These are phyloP conservation scores for Odontomyia ornata DNA, from an alignment of 2,888 invertebrate genomes.

Conservation along the genomic window DNA sequence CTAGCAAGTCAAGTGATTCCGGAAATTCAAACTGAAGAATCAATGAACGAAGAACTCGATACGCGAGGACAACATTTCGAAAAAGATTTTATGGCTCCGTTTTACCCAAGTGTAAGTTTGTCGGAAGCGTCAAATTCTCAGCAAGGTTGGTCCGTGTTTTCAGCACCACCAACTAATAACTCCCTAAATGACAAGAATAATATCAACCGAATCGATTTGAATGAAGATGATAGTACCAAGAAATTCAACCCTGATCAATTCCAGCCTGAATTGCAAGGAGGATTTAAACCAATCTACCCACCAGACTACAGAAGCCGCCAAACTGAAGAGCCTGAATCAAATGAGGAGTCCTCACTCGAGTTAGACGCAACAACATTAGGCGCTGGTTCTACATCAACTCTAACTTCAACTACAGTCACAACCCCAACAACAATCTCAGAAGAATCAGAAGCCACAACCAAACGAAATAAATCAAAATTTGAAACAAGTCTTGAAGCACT, in stretches of 20 bases:
- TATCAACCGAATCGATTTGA: slow-evolving; percentile 61
- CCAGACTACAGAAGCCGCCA: slow-evolving; percentile 56
- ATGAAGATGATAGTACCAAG: slow-evolving; percentile 59
- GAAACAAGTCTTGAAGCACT: slow-evolving; percentile 62
- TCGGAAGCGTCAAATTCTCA: slow-evolving; percentile 65
- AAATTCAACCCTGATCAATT: slow-evolving; percentile 73
- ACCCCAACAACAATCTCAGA: neutral
- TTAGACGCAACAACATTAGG: slow-evolving; percentile 2
- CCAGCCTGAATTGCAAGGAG: slow-evolving; percentile 74
- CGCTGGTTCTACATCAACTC: slow-evolving; percentile 18
- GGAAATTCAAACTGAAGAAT: slow-evolving; percentile 63
- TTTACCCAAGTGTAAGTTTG: slow-evolving; percentile 72
- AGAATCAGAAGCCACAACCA: slow-evolving; percentile 17
- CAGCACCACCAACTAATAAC: slow-evolving; percentile 55
- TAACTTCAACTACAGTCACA: slow-evolving; percentile 52
- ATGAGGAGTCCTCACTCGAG: slow-evolving; percentile 44
- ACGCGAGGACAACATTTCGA: slow-evolving; percentile 62
- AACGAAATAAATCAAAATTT: slow-evolving; percentile 58
- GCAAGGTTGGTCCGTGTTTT: slow-evolving; percentile 72
- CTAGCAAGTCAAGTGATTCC: slow-evolving; percentile 65
- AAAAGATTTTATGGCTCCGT: slow-evolving; percentile 73
- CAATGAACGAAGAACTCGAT: slow-evolving; percentile 58
- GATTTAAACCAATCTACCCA: slow-evolving; percentile 75
- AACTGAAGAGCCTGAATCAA: slow-evolving; percentile 52
- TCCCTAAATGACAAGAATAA: slow-evolving; percentile 59